Evolutionary conservation across 1,140 invertebrate species (phyloP), one percentile per base, ranked within the genome.

Genomic region (Bombus huntii): DNA sequence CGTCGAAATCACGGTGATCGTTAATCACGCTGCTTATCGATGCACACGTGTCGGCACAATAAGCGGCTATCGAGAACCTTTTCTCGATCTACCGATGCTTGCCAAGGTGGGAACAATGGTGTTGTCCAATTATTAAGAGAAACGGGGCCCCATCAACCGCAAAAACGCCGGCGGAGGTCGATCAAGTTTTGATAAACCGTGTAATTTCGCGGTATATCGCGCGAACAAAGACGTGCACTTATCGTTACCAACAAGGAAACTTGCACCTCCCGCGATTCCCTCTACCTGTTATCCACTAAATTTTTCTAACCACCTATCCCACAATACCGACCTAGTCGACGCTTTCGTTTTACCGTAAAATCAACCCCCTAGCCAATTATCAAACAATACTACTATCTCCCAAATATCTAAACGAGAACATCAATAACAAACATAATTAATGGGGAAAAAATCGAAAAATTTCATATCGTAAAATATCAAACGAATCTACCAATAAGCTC

Each of bases 81-180:
- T 86, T 76, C 85, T 83, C 80, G 85, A 86, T 86, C 81, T 83
- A 82, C 74, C 81, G 81, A 76, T 77, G 73, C 82, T 66, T n/a
- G 66, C 82, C 57, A 68, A 85, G 75, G 81, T 85, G 82, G 82
- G 82, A 87, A 87, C 86, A 87, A 87, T 87, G 86, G 81, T 71
- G 76, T 87, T 85, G 86, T 85, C 86, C 86, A 85, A 87, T 87
- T 87, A 87, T 87, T 79, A 85, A 87, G 86, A 85, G 82, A 85
- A 87, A 87, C 85, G 85, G 62, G 74, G 68, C 75, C 82, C 86
- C 82, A 65, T 73, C 74, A 37, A 28, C 68, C 37, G 82, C 75
- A 83, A 87, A 83, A 87, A 87, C 84, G 42, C 85, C 74, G 81
- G 81, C 81, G 68, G 81, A 72, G 66, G 85, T 83, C 81, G 82